These are phyloP conservation scores for Myotis brandtii DNA, from an alignment of 2,113 vertebrate species.

Conservation along the genomic window DNA sequence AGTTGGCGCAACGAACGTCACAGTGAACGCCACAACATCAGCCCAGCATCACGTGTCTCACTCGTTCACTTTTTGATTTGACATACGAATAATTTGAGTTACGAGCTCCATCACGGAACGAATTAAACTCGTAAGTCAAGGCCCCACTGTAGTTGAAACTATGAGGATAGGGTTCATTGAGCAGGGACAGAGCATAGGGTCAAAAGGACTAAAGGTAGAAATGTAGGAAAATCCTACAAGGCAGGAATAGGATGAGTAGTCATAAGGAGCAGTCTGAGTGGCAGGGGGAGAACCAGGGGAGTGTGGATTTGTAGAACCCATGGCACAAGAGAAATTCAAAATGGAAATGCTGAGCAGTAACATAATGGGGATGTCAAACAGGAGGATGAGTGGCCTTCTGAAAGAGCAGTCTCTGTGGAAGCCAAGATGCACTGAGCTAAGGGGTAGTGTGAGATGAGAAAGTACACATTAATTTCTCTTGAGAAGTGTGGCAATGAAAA, in stretches of 20 bases:
- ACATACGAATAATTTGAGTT: no score
- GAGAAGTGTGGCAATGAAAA: constrained; percentile 8
- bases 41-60: no score
- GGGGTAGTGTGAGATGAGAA: background rate
- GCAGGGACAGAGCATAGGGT: background rate
- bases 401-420: background rate
- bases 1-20: no score
- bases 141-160: background rate
- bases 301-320: background rate
- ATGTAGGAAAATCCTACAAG: background rate
- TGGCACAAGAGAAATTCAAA: background rate
- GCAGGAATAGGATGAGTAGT: background rate
- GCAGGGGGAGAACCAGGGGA: background rate
- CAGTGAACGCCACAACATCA: no score
- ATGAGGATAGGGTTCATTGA: background rate
- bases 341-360: background rate
- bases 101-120: no score
- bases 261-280: background rate
- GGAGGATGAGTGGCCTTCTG: background rate
- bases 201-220: background rate
- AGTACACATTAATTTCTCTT: background rate
- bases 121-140: no score
- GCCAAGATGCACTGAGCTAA: no score
- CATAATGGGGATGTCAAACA: background rate
- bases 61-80: no score